Evolutionary conservation across 2,888 invertebrate species (phyloP), one percentile per base, ranked within the genome.

Genomic region (Himalopsyche tibetana): DNA sequence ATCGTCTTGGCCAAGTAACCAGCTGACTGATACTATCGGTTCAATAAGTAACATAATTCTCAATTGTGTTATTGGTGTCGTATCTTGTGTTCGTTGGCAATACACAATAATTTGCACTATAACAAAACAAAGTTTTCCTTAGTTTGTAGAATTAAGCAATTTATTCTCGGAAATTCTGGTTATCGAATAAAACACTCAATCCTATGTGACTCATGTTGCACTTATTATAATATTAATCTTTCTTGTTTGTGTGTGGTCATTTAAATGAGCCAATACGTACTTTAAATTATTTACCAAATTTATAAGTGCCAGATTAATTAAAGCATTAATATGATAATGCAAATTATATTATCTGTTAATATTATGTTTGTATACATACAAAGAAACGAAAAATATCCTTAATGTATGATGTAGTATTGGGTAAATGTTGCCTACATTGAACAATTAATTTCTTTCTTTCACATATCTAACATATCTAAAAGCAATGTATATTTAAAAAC

Each of bases 141-240:
- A 74, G 74, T 74, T 74, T 74, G 74, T 74, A 74, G 12, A 36
- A 74, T 74, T 74, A 74, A 74, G 74, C 74, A 74, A 74, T 15
- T 12, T 74, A 38, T 38, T 38, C 74, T 74, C 12, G 36, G 74
- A 74, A 74, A 36, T 74, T 74, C 74, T 74, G 15, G 15, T 38
- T 74, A 74, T 74, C 74, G 38, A 74, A 74, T 74, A 11, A 36
- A 19, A 19, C 11, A 74, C 38, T 36, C 38, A 38, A 36, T 74
- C 36, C 38, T 9, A 36, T 28, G 74, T 74, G 74, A 74, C 38
- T 74, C 74, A 74, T 74, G 28, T 15, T 11, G 28, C n/a, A 74
- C 28, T 19, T 36, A 74, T 74, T 36, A 36, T 74, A 28, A 28
- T 28, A 36, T 12, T 74, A 38, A 74, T 74, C 74, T 38, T 36